These are phyloP conservation scores for Maniola jurtina DNA, from an alignment of 1,140 invertebrate species.

Conservation along the genomic window DNA sequence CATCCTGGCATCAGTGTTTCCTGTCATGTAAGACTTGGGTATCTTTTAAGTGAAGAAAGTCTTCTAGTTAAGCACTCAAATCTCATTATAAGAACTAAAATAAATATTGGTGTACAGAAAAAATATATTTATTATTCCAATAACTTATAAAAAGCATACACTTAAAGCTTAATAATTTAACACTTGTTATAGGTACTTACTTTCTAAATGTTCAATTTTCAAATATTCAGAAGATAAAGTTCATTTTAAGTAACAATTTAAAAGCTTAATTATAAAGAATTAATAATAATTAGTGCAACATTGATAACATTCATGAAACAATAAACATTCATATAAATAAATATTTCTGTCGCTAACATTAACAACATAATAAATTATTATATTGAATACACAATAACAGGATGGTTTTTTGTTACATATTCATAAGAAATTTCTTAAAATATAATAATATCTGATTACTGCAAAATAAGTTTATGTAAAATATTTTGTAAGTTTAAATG, in stretches of 20 bases:
- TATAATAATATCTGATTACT: too few relatives aligned
- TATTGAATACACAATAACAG: neutral
- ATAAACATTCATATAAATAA: conserved; percentile 30
- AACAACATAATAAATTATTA: conserved; percentile 3
- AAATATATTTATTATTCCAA: conserved; percentile 12
- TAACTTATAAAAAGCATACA: conserved; percentile 32
- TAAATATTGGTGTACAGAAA: conserved; percentile 5
- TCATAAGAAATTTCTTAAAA: conserved; percentile 4
- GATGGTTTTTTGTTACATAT: neutral
- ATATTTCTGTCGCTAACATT: neutral
- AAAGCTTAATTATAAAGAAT: conserved; percentile 5
- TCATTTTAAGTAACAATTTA: conserved; percentile 22
- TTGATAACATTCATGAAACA: conserved; percentile 21
- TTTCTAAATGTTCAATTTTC: neutral
- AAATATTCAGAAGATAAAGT: conserved; percentile 22
- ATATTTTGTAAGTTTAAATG: too few relatives aligned
- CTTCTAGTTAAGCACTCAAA: neutral
- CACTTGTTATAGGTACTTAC: neutral
- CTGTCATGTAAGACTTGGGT: too few relatives aligned
- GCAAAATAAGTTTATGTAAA: too few relatives aligned
- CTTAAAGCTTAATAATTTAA: conserved; percentile 24
- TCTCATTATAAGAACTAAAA: conserved; percentile 6
- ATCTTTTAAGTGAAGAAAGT: too few relatives aligned
- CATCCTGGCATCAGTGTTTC: too few relatives aligned
- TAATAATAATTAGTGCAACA: conserved; percentile 5